phyloP scores from a whole-genome alignment of 1,140 invertebrate species.

The Popillia japonica region DNA sequence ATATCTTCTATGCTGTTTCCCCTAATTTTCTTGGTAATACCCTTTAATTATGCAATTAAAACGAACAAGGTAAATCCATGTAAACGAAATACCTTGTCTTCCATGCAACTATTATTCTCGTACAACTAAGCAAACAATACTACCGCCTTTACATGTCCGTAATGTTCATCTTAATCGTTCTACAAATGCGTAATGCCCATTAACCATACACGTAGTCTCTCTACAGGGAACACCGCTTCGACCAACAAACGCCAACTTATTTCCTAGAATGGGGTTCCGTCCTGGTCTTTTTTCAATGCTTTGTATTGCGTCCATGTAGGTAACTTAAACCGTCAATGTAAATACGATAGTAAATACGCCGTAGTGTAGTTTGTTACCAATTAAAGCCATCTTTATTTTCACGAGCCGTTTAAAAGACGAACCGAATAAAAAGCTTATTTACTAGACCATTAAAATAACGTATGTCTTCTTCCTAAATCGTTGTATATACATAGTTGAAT shows the following conservation, averaged over 20 bases:
- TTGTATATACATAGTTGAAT: no score
- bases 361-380: slow-evolving; percentile 16
- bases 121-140: no score
- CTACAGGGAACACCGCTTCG: background rate
- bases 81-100: no score
- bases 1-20: no score
- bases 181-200: background rate
- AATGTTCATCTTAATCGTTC: background rate
- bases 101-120: no score
- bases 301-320: background rate
- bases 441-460: slow-evolving; percentile 3
- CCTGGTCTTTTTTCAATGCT: slow-evolving; percentile 9
- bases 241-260: background rate
- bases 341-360: background rate
- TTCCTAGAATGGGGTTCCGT: background rate
- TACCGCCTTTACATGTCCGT: background rate
- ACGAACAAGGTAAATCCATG: no score
- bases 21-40: no score
- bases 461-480: slow-evolving; percentile 1
- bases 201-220: background rate
- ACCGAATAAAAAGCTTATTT: slow-evolving; percentile 25
- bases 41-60: no score
- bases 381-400: slow-evolving; percentile 25
- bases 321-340: slow-evolving; percentile 20
- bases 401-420: slow-evolving; percentile 1